Evolutionary conservation across 2,113 vertebrate genomes (phyloP).

Genomic region (Orientallactaga bullata): DNA sequence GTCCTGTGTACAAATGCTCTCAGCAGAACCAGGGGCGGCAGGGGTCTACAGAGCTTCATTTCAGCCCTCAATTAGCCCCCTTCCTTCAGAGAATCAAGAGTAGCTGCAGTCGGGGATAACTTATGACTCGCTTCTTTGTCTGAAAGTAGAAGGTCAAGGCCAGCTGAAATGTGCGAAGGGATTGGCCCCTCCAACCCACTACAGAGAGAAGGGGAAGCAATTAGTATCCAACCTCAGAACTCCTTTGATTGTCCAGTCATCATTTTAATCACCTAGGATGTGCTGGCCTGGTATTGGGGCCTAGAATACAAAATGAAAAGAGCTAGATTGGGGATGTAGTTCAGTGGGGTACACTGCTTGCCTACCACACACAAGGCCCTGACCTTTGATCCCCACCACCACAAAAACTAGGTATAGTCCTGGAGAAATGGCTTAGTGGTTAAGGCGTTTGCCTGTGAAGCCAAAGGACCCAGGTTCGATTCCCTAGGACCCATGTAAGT

Average conservation of each 20-base stretch:
- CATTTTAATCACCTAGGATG: neutral
- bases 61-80: neutral
- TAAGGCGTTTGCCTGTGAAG: too few species aligned
- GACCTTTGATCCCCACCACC: neutral
- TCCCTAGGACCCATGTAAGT: too few species aligned
- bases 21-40: neutral
- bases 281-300: neutral
- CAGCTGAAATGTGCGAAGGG: neutral
- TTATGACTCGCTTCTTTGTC: neutral
- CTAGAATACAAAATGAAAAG: neutral
- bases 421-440: too few species aligned
- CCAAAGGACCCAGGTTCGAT: too few species aligned
- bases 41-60: neutral
- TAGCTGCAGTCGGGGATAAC: constrained; percentile 12
- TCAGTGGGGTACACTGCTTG: neutral
- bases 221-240: neutral
- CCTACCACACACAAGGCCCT: neutral
- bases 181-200: neutral
- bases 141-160: constrained; percentile 13
- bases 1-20: neutral
- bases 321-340: neutral
- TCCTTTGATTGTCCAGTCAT: neutral
- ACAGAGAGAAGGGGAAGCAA: neutral
- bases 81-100: constrained; percentile 31
- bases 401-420: too few species aligned